phyloP scores from a whole-genome alignment of 2,113 vertebrate species.

The Microcebus tavaratra region DNA sequence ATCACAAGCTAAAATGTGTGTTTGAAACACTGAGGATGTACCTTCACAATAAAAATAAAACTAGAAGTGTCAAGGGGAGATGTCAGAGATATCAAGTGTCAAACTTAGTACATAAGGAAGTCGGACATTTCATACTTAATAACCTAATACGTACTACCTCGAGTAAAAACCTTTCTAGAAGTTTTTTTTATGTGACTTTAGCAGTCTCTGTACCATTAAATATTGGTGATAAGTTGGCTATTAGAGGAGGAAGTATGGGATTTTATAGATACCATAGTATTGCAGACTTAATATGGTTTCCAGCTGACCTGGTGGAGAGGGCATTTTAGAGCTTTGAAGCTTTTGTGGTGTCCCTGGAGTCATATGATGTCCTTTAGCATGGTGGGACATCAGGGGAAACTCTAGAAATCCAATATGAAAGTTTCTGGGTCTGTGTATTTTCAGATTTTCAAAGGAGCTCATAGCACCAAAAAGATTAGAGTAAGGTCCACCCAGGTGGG shows the following conservation, averaged over 20 bases:
- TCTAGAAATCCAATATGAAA: conserved; percentile 3
- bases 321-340: conserved; percentile 13
- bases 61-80: too few relatives aligned
- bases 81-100: too few relatives aligned
- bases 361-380: neutral
- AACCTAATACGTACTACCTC: neutral
- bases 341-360: neutral
- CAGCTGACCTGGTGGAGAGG: neutral
- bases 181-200: neutral
- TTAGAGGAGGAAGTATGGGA: neutral
- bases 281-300: conserved; percentile 19
- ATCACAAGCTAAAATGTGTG: too few relatives aligned
- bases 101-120: too few relatives aligned
- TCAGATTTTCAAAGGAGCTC: neutral
- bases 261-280: neutral
- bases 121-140: too few relatives aligned
- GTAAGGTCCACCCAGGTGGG: neutral
- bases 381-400: neutral
- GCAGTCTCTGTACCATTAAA: neutral
- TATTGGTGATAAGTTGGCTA: conserved; percentile 18
- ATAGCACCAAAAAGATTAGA: neutral
- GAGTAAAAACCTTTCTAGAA: neutral
- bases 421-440: neutral
- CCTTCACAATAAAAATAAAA: too few relatives aligned
- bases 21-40: too few relatives aligned